phyloP scores from a whole-genome alignment of 2,113 vertebrate species.

The Pluvialis apricaria region DNA sequence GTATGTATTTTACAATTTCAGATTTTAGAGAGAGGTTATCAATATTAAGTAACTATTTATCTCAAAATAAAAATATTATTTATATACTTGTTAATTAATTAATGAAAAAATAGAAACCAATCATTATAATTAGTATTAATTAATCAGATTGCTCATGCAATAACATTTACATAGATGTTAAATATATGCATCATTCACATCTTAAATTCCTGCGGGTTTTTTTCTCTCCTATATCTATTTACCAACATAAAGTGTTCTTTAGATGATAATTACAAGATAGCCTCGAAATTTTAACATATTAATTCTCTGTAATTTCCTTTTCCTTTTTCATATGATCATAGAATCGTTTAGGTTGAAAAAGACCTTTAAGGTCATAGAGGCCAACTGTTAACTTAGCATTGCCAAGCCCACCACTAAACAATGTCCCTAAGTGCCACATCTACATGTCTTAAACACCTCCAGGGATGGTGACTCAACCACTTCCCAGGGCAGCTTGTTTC shows the following conservation, averaged over 20 bases:
- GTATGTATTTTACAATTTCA: not conserved
- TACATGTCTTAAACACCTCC: too few species aligned
- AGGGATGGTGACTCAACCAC: too few species aligned
- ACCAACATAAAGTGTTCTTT: not conserved
- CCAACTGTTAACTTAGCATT: too few species aligned
- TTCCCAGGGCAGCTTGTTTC: too few species aligned
- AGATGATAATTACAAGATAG: not conserved
- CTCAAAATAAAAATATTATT: not conserved
- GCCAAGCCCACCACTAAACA: too few species aligned
- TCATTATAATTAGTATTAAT: not conserved
- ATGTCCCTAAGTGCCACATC: too few species aligned
- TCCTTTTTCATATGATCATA: not conserved
- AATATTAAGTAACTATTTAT: not conserved
- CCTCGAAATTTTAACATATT: not conserved
- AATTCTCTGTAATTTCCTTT: not conserved
- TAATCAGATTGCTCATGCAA: not conserved
- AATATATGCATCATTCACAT: not conserved
- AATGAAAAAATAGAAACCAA: not conserved
- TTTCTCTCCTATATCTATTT: not conserved
- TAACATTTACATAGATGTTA: not conserved
- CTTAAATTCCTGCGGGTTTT: not conserved
- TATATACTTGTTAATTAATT: not conserved
- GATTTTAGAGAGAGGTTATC: not conserved
- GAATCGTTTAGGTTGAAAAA: too few species aligned
- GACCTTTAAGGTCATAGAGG: too few species aligned